Evolutionary conservation across 2,113 vertebrate species (phyloP).

Genomic region (Poicephalus meyeri): DNA sequence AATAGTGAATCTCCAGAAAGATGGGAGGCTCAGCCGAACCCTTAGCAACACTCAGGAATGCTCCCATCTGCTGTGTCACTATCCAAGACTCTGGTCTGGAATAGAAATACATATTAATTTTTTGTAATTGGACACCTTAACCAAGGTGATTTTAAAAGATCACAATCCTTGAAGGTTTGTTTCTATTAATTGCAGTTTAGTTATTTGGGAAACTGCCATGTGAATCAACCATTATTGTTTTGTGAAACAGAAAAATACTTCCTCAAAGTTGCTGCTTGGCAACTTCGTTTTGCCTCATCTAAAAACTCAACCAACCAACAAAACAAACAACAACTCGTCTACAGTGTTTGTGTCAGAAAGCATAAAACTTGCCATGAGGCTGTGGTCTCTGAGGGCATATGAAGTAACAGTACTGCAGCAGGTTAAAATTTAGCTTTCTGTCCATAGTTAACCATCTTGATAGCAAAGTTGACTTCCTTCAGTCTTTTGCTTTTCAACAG

Average conservation of each 20-base stretch:
- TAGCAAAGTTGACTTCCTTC: not conserved
- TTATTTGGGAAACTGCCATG: not conserved
- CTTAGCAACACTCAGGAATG: slow-evolving; percentile 92
- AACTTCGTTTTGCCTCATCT: not conserved
- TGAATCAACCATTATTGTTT: not conserved
- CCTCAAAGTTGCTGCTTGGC: not conserved
- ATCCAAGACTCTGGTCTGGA: slow-evolving; percentile 88
- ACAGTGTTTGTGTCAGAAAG: not conserved
- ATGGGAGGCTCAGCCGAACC: slow-evolving; percentile 94
- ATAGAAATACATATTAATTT: not conserved
- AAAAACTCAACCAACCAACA: not conserved
- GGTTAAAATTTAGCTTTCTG: not conserved
- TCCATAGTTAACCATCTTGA: not conserved
- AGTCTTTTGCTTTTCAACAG: not conserved
- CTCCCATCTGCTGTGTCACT: slow-evolving; percentile 89
- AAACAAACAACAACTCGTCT: not conserved
- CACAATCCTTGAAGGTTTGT: not conserved
- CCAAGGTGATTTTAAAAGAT: not conserved
- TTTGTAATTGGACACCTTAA: not conserved
- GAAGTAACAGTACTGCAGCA: not conserved
- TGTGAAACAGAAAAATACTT: not conserved
- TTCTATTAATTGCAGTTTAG: not conserved
- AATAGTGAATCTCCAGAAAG: slow-evolving; percentile 94
- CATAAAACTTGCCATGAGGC: not conserved
- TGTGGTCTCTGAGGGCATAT: not conserved